Evolutionary conservation across 2,888 invertebrate species (phyloP).

Genomic region (Pecten maximus): DNA sequence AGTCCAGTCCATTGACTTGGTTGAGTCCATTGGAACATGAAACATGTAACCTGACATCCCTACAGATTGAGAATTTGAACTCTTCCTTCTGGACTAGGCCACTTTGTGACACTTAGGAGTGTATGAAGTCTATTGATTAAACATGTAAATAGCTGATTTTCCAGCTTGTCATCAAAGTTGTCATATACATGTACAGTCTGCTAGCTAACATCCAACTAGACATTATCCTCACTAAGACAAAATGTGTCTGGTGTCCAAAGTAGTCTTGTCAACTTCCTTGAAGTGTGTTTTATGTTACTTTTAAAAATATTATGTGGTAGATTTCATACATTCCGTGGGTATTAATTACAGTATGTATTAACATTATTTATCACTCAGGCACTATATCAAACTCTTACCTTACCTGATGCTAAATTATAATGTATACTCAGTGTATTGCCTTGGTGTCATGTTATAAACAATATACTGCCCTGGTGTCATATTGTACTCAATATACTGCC

Average conservation of each 20-base stretch:
- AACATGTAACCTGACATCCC: conserved; percentile 11
- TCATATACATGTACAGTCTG: background rate
- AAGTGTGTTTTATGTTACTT: too few relatives aligned
- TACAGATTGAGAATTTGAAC: background rate
- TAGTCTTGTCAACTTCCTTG: too few relatives aligned
- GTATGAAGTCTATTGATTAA: background rate
- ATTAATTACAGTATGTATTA: too few relatives aligned
- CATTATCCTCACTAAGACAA: background rate
- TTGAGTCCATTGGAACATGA: background rate
- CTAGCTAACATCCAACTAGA: background rate
- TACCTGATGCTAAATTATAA: too few relatives aligned
- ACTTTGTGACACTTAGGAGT: background rate
- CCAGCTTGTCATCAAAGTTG: background rate
- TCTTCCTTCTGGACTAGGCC: conserved; percentile 13
- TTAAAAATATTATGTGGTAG: too few relatives aligned
- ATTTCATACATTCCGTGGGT: too few relatives aligned
- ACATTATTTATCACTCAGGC: too few relatives aligned
- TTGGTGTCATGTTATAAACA: too few relatives aligned
- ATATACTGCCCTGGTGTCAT: too few relatives aligned
- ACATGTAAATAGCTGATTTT: background rate
- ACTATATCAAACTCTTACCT: too few relatives aligned
- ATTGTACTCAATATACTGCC: too few relatives aligned
- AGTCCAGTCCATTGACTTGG: background rate
- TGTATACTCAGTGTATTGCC: too few relatives aligned
- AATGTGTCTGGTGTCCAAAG: background rate